Evolutionary conservation across 2,888 invertebrate species (phyloP).

Genomic region (Cheilosia vulpina): DNA sequence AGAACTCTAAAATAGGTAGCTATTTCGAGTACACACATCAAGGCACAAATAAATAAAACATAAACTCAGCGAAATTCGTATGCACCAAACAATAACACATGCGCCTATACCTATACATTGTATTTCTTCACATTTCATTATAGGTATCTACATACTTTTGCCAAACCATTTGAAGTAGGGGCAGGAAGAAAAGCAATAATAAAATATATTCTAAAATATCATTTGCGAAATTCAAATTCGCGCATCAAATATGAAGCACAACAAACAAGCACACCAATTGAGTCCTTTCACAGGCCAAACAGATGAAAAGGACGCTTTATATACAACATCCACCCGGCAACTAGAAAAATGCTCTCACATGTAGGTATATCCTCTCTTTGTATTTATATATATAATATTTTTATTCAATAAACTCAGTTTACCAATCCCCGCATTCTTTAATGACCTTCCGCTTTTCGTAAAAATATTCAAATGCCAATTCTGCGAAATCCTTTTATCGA

Average conservation of each 20-base stretch:
- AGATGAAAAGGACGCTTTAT: not conserved
- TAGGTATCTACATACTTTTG: constrained; percentile 20
- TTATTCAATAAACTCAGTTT: constrained; percentile 58
- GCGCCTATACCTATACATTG: not conserved
- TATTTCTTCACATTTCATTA: constrained; percentile 31
- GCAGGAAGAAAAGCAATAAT: not conserved
- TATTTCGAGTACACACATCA: constrained; percentile 23
- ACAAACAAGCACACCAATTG: constrained; percentile 49
- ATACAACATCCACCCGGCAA: not conserved
- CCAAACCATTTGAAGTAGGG: constrained; percentile 20
- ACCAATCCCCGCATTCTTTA: constrained; percentile 48
- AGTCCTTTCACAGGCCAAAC: constrained; percentile 35
- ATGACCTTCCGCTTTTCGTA: constrained; percentile 39
- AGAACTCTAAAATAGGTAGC: not conserved
- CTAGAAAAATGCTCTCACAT: not conserved
- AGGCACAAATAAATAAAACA: constrained; percentile 52
- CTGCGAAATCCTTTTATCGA: constrained; percentile 20
- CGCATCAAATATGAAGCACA: constrained; percentile 47
- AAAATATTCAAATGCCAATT: constrained; percentile 43
- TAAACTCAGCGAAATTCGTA: constrained; percentile 30
- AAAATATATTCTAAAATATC: not conserved
- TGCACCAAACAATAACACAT: constrained; percentile 37
- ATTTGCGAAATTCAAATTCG: constrained; percentile 58
- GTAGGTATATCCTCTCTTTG: not conserved
- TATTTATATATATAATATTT: too few species aligned